Evolutionary conservation across 2,113 vertebrate species (phyloP).

Genomic region (Sciurus niger): DNA sequence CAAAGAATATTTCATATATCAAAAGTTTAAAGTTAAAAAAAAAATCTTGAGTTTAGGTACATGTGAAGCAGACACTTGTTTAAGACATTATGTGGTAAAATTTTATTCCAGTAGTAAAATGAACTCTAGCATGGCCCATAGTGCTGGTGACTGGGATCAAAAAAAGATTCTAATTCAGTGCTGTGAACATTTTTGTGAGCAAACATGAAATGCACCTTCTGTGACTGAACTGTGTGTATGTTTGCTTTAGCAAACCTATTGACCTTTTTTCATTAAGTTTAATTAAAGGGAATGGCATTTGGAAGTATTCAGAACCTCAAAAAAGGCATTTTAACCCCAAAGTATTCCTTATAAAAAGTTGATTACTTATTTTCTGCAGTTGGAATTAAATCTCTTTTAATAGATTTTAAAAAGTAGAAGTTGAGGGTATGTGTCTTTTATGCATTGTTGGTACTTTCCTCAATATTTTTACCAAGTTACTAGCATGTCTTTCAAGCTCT

Average conservation of each 20-base stretch:
- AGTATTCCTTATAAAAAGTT: constrained; percentile 4
- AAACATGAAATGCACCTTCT: not conserved
- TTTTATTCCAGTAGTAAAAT: not conserved
- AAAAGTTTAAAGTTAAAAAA: not conserved
- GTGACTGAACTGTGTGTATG: not conserved
- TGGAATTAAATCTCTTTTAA: constrained; percentile 50
- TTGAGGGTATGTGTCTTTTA: constrained; percentile 23
- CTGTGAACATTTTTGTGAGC: not conserved
- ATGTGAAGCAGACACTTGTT: not conserved
- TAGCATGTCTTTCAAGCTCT: not conserved
- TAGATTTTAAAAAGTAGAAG: constrained; percentile 35
- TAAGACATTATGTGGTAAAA: not conserved
- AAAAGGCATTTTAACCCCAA: not conserved
- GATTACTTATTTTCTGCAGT: constrained; percentile 37
- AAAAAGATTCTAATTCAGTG: not conserved
- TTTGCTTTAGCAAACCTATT: not conserved
- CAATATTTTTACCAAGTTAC: constrained; percentile 28
- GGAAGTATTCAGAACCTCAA: constrained; percentile 22
- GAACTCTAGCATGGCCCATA: not conserved
- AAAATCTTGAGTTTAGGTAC: not conserved
- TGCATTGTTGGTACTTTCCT: not conserved
- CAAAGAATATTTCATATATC: not conserved
- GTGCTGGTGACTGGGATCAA: not conserved
- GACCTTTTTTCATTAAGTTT: constrained; percentile 20
- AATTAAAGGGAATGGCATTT: constrained; percentile 43